phyloP scores from a whole-genome alignment of 2,797 vertebrate species.

The Neopelma chrysocephalum region DNA sequence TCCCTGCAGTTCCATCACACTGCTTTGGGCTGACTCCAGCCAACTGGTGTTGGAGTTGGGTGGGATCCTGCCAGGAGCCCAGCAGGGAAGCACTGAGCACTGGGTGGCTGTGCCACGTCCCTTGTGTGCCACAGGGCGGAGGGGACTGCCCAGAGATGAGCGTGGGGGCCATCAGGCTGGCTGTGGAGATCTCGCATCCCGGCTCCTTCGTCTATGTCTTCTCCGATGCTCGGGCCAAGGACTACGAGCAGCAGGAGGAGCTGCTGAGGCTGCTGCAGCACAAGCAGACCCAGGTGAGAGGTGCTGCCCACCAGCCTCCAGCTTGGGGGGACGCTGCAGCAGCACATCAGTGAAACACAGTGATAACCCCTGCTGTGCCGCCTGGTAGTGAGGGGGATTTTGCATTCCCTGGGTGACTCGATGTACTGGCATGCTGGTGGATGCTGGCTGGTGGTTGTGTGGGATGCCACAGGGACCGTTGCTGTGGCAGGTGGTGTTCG shows the following conservation, averaged over 20 bases:
- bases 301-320: not conserved
- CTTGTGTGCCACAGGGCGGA: conserved; percentile 80
- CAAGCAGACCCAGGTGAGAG: conserved; percentile 89
- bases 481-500: conserved; percentile 88
- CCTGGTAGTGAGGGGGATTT: accelerated
- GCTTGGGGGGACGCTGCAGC: not conserved
- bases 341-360: accelerated
- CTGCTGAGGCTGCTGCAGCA: conserved; percentile 89
- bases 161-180: conserved; percentile 89
- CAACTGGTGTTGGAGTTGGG: accelerated
- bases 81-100: not conserved
- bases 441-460: accelerated
- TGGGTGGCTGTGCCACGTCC: accelerated
- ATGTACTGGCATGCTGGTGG: not conserved
- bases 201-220: conserved; percentile 95
- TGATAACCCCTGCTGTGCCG: accelerated
- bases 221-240: conserved; percentile 94
- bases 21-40: not conserved
- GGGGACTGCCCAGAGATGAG: conserved; percentile 98
- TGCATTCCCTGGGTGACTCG: accelerated
- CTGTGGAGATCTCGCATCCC: conserved; percentile 88
- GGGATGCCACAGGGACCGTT: not conserved
- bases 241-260: conserved; percentile 86
- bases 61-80: not conserved
- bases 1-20: accelerated